Evolutionary conservation across 2,888 invertebrate species (phyloP), one percentile per base, ranked within the genome.

Genomic region (Sinodicranocentrus sp.): DNA sequence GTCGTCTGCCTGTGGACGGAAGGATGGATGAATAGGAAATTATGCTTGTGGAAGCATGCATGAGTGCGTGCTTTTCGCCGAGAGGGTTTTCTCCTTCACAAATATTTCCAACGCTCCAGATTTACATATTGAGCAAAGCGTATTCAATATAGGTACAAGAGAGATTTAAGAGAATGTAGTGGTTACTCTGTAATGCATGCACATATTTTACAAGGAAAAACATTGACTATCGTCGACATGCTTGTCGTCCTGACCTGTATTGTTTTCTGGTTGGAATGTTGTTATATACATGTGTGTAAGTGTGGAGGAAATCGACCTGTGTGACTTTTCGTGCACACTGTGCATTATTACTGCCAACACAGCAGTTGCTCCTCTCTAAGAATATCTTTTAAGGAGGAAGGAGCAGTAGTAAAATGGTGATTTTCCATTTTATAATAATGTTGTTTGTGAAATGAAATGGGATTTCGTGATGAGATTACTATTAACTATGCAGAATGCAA

Each of bases 401-500:
- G n/a, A 17, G 39, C 39, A 3, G 39, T 10, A 65, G 39, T 15
- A 17, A 61, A 26, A 61, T 59, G 67, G 67, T 21, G 23, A 44
- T 48, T 68, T 68, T 68, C 48, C 68, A 48, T 68, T 65, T 65
- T 65, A 65, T 43, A 39, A 65, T 43, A 65, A 65, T 43, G 43
- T 43, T 43, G 65, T 65, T 65, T 57, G 57, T 57, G 57, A 25
- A 57, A 57, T 33, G 63, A 63, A 63, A 63, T 63, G 44, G 57
- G 71, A 71, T 71, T 54, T 71, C 33, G 21, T 73, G 57, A 73
- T 73, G 73, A 73, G 73, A 57, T 73, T 75, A 75, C 75, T 23
- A 77, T 77, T 77, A 68, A 54, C 54, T 75, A 68, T 77, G 67
- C 77, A 77, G 15, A 68, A 68, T 77, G 43, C 61, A 73, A 67